Base-by-base conservation (phyloP, 2,113 vertebrate species). In the Otocyon megalotis region DNA sequence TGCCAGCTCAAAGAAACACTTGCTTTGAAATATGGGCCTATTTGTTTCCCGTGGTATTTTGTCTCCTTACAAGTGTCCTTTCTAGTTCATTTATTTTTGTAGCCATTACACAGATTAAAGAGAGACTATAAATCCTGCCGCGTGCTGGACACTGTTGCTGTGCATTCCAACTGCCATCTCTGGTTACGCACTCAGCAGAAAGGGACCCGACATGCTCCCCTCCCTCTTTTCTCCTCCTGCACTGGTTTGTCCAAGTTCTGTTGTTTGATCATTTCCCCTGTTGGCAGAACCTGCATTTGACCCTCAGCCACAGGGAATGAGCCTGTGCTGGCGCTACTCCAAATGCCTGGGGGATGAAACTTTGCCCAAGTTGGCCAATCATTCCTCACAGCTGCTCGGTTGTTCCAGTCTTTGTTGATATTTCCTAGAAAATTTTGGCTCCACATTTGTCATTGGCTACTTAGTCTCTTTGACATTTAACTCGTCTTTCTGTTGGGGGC, bases 401-500 rank as follows among this genome's bases (percentile, higher is more conserved):
- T 37, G 60, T 87, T 83, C 37, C 65, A 56, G 76, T 62, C 63
- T 82, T 88, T 95, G 98, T 96, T 97, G 95, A 69, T 37, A 80
- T 95, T 97, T 97, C 94, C 95, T 97, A 67, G 97, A 97, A 94
- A 96, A 94, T 65, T 10, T 53, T 96, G 96, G 90, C 98, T 96
- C 37, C 48, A 1, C 4, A 8, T 72, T 63, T 67, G 87, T 76
- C 96, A 48, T 72, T 56, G 92, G 85, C 54, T 86, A n/a, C 76
- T 94, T 95, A 62, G 81, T 81, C 90, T 88, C 76, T 92, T 87
- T 96, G 86, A 84, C 48, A 50, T 63, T 35, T 58, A 93, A 37
- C 35, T 17, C 90, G 35, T 72, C 48, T 88, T 97, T 86, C 37
- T 88, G 24, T 35, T 2, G 28, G 54, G 72, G 9, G 15, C 37